These are phyloP conservation scores for Ammospiza nelsoni DNA, from an alignment of 2,113 vertebrate genomes.

Conservation along the genomic window DNA sequence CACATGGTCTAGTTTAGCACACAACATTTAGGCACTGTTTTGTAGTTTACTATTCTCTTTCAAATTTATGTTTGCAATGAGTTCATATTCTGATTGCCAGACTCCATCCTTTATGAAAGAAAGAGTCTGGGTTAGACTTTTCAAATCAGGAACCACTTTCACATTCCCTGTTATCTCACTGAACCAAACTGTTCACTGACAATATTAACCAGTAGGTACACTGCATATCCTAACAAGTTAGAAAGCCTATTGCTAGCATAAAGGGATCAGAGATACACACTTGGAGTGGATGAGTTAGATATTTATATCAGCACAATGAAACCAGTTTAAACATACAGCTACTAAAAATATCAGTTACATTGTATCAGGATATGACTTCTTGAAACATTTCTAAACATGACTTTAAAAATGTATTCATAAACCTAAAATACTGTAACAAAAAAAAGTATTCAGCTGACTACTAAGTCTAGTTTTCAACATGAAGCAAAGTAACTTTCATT, in stretches of 20 bases:
- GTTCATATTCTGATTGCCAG: not conserved
- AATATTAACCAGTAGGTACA: not conserved
- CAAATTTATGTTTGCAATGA: not conserved
- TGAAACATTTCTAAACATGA: not conserved
- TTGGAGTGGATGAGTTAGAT: not conserved
- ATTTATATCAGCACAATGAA: not conserved
- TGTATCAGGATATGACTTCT: not conserved
- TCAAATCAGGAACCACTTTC: not conserved
- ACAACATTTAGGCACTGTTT: slow-evolving; percentile 4
- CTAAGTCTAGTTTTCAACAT: not conserved
- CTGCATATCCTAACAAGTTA: not conserved
- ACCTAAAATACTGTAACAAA: not conserved
- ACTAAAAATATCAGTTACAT: not conserved
- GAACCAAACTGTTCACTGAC: not conserved
- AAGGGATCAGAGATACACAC: not conserved
- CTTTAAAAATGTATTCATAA: not conserved
- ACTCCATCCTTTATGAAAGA: not conserved
- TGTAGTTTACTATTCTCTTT: not conserved
- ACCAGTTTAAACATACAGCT: not conserved
- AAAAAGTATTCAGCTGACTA: not conserved
- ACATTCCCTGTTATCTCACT: not conserved
- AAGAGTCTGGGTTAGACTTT: not conserved
- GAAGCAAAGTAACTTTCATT: not conserved
- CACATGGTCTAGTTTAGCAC: not conserved
- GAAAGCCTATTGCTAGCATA: not conserved